These are phyloP conservation scores for Eira barbara DNA, from an alignment of 2,113 vertebrate genomes.

Conservation along the genomic window DNA sequence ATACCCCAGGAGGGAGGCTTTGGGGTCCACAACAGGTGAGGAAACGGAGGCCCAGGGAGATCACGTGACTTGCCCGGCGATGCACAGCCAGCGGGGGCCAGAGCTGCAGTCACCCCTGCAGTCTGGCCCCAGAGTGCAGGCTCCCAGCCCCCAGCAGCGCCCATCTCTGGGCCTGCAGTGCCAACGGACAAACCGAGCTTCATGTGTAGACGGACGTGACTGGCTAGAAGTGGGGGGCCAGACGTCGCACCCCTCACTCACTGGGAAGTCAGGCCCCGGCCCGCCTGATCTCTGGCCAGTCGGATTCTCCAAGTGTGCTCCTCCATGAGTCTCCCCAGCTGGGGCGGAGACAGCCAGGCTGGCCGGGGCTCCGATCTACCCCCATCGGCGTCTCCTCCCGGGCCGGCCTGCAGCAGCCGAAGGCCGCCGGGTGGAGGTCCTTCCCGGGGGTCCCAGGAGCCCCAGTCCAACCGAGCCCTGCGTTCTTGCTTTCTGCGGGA, in stretches of 20 bases:
- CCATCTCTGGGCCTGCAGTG: not conserved
- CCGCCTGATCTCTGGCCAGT: not conserved
- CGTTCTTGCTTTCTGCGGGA: not conserved
- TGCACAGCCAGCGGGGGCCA: not conserved
- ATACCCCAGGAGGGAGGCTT: not conserved
- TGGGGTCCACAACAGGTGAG: not conserved
- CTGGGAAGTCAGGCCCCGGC: not conserved
- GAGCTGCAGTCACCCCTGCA: not conserved
- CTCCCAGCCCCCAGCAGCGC: not conserved
- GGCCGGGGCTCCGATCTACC: not conserved
- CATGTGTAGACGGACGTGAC: not conserved
- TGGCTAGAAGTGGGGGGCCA: fast-evolving
- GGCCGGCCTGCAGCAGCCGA: not conserved
- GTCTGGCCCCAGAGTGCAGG: not conserved
- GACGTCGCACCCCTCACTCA: no score
- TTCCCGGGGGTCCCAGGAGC: fast-evolving
- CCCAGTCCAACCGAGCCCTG: fast-evolving
- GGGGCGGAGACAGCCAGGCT: not conserved
- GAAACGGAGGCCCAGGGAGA: not conserved
- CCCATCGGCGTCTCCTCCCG: fast-evolving
- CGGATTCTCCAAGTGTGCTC: not conserved
- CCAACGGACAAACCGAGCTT: not conserved
- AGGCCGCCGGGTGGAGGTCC: fast-evolving
- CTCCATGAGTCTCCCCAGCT: not conserved
- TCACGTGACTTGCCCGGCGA: not conserved